Conservation (phyloP, 2,888 invertebrate genomes). For the Congeria kusceri region DNA sequence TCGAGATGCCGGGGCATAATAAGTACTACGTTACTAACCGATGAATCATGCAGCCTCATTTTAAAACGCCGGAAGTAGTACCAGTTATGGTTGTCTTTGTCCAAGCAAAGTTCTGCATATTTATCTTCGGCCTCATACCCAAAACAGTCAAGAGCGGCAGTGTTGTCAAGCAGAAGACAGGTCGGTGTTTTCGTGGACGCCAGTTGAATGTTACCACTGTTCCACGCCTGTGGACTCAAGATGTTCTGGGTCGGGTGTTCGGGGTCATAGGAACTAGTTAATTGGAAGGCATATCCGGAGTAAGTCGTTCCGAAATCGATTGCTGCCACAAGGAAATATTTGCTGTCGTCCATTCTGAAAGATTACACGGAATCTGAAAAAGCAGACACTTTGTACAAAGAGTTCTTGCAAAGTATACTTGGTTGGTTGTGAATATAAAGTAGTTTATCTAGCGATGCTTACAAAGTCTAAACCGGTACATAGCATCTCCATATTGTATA, state of each 20-base stretch:
- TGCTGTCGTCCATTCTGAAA: no score
- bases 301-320: constrained; percentile 49
- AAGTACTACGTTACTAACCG: constrained; percentile 21
- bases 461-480: no score
- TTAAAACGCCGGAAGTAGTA: constrained; percentile 51
- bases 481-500: no score
- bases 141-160: constrained; percentile 32
- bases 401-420: no score
- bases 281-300: constrained; percentile 50
- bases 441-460: no score
- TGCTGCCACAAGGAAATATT: constrained; percentile 30
- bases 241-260: constrained; percentile 44
- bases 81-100: constrained; percentile 22
- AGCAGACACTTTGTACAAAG: no score
- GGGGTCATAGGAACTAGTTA: constrained; percentile 21
- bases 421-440: no score
- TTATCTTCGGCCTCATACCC: constrained; percentile 50
- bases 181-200: constrained; percentile 54
- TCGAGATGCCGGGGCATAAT: no score
- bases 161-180: constrained; percentile 36
- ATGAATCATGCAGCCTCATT: constrained; percentile 40
- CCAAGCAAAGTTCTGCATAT: constrained; percentile 34
- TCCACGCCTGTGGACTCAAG: constrained; percentile 48
- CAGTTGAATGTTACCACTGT: constrained; percentile 22
- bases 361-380: no score